Evolutionary conservation across 2,797 vertebrate genomes (phyloP), one percentile per base, ranked within the genome.

Genomic region (Acipenser transmontanus): DNA sequence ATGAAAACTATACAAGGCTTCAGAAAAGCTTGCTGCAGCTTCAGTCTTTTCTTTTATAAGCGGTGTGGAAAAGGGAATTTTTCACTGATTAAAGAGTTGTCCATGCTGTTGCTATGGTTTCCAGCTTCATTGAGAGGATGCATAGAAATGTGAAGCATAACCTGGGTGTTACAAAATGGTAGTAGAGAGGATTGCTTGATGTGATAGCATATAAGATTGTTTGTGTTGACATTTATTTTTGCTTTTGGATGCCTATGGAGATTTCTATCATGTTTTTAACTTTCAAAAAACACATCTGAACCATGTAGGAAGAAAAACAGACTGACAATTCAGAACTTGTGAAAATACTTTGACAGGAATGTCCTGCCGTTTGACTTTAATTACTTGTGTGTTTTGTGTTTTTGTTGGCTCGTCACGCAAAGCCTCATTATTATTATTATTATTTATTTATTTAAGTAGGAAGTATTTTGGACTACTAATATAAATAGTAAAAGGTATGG

Each of bases 71-170:
- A 57, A 57, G 68, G 68, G 67, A 49, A 68, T 72, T 82, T 78
- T 74, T 77, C 63, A 73, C 72, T 80, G 78, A 78, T 77, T 74
- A 65, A 79, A 68, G 75, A 34, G 34, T 34, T 34, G 34, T 34
- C 34, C 80, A 80, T 79, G 72, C 73, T 76, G 86, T 89, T 88
- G 73, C 82, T 77, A 72, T 70, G 77, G 82, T 64, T 85, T 88
- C 85, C 70, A 72, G 70, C 82, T 76, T 86, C 87, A 86, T 76
- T 67, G 71, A 78, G 76, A 83, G 81, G 78, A 52, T 64, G 47
- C 73, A 72, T 82, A 72, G 68, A 82, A 82, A 80, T 75, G 80
- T 78, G 85, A 88, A 85, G 86, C 84, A 85, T 88, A 34, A 64
- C 49, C 47, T 17, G 9, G 8, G 12, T 20, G 49, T 47, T 8